Conservation (phyloP, 35 echinoderm and acorn worm species). For the Hemicentrotus pulcherrimus region DNA sequence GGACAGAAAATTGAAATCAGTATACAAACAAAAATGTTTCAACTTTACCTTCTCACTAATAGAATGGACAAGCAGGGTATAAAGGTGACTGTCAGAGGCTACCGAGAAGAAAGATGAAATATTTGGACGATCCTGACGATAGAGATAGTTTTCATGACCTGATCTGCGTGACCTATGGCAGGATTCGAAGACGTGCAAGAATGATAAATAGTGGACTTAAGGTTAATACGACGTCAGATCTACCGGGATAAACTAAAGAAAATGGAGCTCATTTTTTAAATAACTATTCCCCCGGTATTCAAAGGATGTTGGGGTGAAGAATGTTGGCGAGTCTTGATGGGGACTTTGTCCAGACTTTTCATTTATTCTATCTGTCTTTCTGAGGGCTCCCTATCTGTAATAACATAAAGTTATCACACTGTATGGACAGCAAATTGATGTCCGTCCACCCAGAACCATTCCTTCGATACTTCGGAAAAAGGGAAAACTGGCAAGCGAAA, state of each 20-base stretch:
- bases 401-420: not conserved
- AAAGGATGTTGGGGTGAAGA: not conserved
- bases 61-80: not conserved
- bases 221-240: not conserved
- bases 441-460: no score
- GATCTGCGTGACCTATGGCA: not conserved
- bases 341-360: not conserved
- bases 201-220: constrained; percentile 3
- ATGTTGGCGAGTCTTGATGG: not conserved
- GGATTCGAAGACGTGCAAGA: not conserved
- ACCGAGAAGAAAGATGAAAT: not conserved
- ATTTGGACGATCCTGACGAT: not conserved
- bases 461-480: no score
- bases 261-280: not conserved
- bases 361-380: not conserved
- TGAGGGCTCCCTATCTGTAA: not conserved
- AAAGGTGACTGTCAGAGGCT: not conserved
- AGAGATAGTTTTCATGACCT: constrained; percentile 1
- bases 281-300: not conserved
- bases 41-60: not conserved
- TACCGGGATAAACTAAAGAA: not conserved
- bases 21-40: no score
- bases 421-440: not conserved
- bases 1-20: no score
- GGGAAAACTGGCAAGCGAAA: no score